Evolutionary conservation across 2,888 invertebrate genomes (phyloP).

Genomic region (Neoitamus cyanurus): DNA sequence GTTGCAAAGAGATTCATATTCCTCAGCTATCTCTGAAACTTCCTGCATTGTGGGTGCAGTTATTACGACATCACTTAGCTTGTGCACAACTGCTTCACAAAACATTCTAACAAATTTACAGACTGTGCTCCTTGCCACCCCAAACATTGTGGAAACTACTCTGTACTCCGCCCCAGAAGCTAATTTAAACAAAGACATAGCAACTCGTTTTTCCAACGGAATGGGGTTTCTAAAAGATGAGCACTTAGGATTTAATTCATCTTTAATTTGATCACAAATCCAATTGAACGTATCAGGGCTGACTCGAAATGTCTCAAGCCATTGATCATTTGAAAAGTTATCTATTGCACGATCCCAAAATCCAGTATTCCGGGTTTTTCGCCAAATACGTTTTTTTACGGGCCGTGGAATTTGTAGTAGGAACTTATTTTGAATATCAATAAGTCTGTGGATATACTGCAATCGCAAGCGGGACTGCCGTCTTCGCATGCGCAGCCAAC

Average conservation of each 20-base stretch:
- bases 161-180: constrained; percentile 61
- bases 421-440: constrained; percentile 60
- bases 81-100: constrained; percentile 59
- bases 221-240: constrained; percentile 55
- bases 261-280: constrained; percentile 57
- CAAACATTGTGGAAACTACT: constrained; percentile 59
- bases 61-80: constrained; percentile 57
- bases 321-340: constrained; percentile 56
- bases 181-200: constrained; percentile 60
- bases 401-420: constrained; percentile 57
- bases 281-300: constrained; percentile 58
- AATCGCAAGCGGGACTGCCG: constrained; percentile 57
- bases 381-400: constrained; percentile 43
- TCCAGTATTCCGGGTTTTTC: constrained; percentile 43
- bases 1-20: constrained; percentile 60
- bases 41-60: constrained; percentile 57
- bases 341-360: constrained; percentile 56
- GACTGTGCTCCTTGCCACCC: constrained; percentile 58
- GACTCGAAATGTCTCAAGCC: constrained; percentile 61
- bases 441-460: constrained; percentile 60
- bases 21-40: constrained; percentile 58
- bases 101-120: constrained; percentile 61
- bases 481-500: constrained; percentile 57
- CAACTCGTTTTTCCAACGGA: constrained; percentile 60
- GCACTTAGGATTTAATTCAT: constrained; percentile 54